Conservation (phyloP, 2,888 invertebrate species). For the Agriotes lineatus region DNA sequence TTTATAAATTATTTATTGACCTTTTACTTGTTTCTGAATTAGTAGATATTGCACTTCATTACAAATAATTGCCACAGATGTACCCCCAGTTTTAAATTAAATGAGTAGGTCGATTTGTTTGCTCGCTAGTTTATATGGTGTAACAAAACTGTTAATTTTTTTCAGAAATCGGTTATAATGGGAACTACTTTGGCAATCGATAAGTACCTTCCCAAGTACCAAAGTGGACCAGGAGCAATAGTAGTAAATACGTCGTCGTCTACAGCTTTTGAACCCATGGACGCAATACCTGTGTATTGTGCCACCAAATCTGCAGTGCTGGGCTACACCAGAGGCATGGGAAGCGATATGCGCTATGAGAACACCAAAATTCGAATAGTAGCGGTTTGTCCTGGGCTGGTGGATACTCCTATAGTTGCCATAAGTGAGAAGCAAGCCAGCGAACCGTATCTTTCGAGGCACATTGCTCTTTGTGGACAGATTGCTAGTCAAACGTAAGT, state of each 20-base stretch:
- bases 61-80: no score
- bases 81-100: no score
- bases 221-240: slow-evolving; percentile 46
- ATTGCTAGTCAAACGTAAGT: no score
- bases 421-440: background rate
- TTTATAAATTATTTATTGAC: no score
- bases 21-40: no score
- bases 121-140: no score
- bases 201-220: slow-evolving; percentile 50
- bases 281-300: slow-evolving; percentile 18
- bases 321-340: slow-evolving; percentile 39
- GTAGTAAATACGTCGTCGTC: slow-evolving; percentile 51
- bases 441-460: background rate
- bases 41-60: no score
- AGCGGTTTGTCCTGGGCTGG: slow-evolving; percentile 46
- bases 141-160: no score
- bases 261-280: slow-evolving; percentile 39
- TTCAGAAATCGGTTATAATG: slow-evolving; percentile 41
- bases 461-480: no score
- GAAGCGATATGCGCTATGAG: slow-evolving; percentile 20
- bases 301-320: slow-evolving; percentile 30
- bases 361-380: slow-evolving; percentile 38
- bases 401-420: slow-evolving; percentile 12
- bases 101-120: no score
- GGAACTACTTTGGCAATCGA: slow-evolving; percentile 47